Evolutionary conservation across 2,113 vertebrate genomes (phyloP), one percentile per base, ranked within the genome.

Genomic region (Nannobrachium achirus): DNA sequence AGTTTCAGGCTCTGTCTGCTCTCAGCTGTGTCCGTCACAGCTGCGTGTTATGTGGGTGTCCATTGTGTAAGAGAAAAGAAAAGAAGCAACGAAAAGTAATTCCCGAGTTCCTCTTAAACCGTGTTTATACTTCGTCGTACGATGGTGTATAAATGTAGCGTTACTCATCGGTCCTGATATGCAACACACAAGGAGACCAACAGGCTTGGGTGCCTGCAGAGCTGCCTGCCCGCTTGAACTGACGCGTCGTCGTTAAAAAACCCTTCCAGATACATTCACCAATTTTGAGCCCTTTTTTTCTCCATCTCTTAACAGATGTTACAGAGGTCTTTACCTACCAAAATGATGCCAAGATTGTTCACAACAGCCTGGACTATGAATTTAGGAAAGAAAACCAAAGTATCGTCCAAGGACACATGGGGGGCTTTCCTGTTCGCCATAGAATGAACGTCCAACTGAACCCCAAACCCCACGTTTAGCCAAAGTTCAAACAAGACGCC

Each of bases 221-320:
- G 46, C 16, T 53, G 57, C 41, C 16, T 53, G 57, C 41, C 39
- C 62, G 14, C 14, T n/a, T 40, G n/a, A 40, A 14, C 10, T 7
- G 14, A 8, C 48, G 39, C 8, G 10, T 56, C 14, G 46, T 45
- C 38, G 14, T 39, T 53, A 10, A 33, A 18, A 51, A 46, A 6
- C 19, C 49, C 67, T 58, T 48, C 58, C 61, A 65, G 38, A 65
- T 60, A 61, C 71, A 63, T 66, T 68, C 50, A 40, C 63, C 60
- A 51, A 33, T 33, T 33, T 3, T 33, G 25, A 33, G 3, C 6
- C 6, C 2, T 33, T 33, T 33, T 33, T 33, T 25, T 25, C 25
- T 25, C 4, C 25, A 25, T 4, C 25, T 33, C 25, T 33, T 33
- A 33, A 33, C 25, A 33, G 25, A 33, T 3, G 25, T 33, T 33